phyloP scores from a whole-genome alignment of 2,113 vertebrate species.

The Grammomys surdaster region DNA sequence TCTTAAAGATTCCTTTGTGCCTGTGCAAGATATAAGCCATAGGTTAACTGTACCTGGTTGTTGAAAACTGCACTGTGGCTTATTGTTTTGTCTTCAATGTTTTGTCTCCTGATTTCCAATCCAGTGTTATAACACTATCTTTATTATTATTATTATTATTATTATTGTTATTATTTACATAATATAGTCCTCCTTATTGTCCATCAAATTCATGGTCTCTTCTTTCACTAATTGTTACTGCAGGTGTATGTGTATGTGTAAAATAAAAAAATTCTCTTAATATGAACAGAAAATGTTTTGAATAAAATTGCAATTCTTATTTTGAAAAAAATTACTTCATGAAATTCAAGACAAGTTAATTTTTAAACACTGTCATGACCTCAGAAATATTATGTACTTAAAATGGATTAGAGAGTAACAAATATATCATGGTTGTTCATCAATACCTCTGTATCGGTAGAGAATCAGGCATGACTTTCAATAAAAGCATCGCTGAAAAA shows the following conservation, averaged over 20 bases:
- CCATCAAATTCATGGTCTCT: not conserved
- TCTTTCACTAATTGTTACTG: not conserved
- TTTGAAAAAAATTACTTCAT: not conserved
- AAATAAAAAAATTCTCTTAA: not conserved
- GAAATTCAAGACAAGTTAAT: not conserved
- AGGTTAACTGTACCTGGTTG: not conserved
- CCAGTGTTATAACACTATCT: no score
- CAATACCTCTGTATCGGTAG: not conserved
- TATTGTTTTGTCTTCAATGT: not conserved
- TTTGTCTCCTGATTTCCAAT: not conserved
- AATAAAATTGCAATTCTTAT: conserved; percentile 16
- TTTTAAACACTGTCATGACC: not conserved
- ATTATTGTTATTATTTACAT: no score
- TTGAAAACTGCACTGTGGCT: not conserved
- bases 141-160: no score
- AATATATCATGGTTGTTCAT: not conserved
- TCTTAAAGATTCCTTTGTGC: no score
- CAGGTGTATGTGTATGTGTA: conserved; percentile 13
- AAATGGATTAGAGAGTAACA: not conserved
- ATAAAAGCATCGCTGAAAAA: not conserved
- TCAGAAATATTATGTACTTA: not conserved
- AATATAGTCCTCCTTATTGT: not conserved
- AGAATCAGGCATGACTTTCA: not conserved
- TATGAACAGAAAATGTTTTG: conserved; percentile 68
- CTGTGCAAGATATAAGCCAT: not conserved